Evolutionary conservation across 2,113 vertebrate species (phyloP).

Genomic region (Pterocles burchelli): DNA sequence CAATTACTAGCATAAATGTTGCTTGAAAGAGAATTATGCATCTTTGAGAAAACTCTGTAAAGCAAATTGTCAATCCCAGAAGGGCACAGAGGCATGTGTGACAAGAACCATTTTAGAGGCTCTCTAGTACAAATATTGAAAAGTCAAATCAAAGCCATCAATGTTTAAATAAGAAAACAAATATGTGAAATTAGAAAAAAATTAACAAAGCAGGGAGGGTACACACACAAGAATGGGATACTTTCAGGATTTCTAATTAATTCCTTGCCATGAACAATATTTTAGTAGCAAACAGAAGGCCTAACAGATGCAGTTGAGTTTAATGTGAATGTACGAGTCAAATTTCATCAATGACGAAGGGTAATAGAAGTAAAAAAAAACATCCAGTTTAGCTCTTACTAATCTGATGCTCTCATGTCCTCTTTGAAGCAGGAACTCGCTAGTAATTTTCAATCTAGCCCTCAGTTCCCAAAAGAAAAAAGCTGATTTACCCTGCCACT

Average conservation of each 20-base stretch:
- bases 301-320: neutral
- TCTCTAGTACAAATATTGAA: neutral
- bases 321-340: neutral
- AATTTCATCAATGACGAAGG: neutral
- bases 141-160: neutral
- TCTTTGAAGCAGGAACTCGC: neutral
- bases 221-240: neutral
- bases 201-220: neutral
- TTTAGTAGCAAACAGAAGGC: slow-evolving; percentile 32
- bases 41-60: neutral
- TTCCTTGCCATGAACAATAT: neutral
- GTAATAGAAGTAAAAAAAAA: neutral
- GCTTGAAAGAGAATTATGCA: neutral
- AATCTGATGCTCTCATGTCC: neutral
- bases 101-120: neutral
- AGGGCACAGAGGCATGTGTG: neutral
- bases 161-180: neutral
- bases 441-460: neutral
- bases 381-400: neutral
- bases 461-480: neutral
- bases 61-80: neutral
- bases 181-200: neutral
- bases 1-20: neutral
- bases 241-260: neutral
- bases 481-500: neutral